A percentile compares a stretch with the other conserved stretches of the same genome.
Evolutionary conservation across 2,113 vertebrate species (phyloP).

Genomic region (Oryzias curvinotus): DNA sequence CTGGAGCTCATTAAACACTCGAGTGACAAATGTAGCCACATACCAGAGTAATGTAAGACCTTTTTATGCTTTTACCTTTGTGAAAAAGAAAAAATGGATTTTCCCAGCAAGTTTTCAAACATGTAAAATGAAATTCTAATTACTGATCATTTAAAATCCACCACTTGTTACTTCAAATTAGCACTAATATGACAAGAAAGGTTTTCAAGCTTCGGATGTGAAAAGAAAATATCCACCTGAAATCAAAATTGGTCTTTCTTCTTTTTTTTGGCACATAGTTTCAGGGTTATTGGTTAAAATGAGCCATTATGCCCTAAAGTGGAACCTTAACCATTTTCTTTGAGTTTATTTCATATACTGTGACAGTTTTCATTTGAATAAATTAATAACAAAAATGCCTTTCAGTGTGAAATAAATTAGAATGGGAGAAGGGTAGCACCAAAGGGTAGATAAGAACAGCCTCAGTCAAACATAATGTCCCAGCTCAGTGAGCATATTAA

Average conservation of each 20-base stretch:
- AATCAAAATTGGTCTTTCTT: background rate
- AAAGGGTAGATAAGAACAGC: conserved; percentile 73
- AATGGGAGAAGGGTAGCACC: conserved; percentile 60
- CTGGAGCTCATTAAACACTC: too few relatives aligned
- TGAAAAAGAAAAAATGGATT: too few relatives aligned
- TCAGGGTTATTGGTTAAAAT: conserved; percentile 29
- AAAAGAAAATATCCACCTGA: too few relatives aligned
- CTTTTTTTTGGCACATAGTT: conserved; percentile 6
- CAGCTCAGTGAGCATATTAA: conserved; percentile 75
- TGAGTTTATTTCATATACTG: conserved; percentile 44
- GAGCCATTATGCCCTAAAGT: conserved; percentile 26
- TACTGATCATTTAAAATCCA: too few relatives aligned
- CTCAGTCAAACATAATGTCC: conserved; percentile 76
- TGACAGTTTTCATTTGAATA: conserved; percentile 63
- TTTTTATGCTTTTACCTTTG: too few relatives aligned
- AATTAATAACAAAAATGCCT: conserved; percentile 63
- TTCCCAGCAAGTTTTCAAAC: too few relatives aligned
- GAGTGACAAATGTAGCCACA: too few relatives aligned
- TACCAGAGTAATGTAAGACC: too few relatives aligned
- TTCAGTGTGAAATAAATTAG: conserved; percentile 68
- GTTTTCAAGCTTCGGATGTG: too few relatives aligned
- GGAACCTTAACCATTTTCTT: conserved; percentile 41
- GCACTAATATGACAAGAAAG: too few relatives aligned
- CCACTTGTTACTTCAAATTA: too few relatives aligned
- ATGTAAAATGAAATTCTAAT: too few relatives aligned